Conservation (phyloP, 2,113 vertebrate species). For the Hypocryptadius cinnamomeus region DNA sequence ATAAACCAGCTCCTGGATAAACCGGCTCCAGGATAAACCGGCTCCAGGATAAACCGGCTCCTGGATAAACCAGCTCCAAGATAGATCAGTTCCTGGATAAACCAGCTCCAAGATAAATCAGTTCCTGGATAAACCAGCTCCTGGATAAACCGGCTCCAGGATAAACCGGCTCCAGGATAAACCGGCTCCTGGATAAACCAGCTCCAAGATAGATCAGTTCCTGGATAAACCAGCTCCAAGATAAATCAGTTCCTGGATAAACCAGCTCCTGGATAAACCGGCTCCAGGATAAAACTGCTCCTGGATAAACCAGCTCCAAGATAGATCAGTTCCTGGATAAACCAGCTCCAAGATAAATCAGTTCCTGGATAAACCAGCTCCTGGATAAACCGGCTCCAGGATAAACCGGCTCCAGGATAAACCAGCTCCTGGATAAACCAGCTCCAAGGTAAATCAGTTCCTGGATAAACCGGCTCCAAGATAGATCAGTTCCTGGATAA, state of each 20-base stretch:
- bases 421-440: too few relatives aligned
- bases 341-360: too few relatives aligned
- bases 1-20: neutral
- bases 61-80: too few relatives aligned
- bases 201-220: neutral
- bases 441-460: neutral
- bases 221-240: neutral
- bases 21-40: neutral
- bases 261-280: accelerated
- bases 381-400: too few relatives aligned
- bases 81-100: neutral
- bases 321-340: neutral
- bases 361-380: neutral
- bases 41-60: neutral
- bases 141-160: too few relatives aligned
- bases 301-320: neutral
- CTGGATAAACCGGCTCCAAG: neutral
- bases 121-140: neutral
- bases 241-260: neutral
- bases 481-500: neutral
- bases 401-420: neutral
- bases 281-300: neutral
- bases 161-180: neutral
- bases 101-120: too few relatives aligned
- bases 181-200: too few relatives aligned